Evolutionary conservation across 1,140 invertebrate genomes (phyloP).

Genomic region (Diprion similis): DNA sequence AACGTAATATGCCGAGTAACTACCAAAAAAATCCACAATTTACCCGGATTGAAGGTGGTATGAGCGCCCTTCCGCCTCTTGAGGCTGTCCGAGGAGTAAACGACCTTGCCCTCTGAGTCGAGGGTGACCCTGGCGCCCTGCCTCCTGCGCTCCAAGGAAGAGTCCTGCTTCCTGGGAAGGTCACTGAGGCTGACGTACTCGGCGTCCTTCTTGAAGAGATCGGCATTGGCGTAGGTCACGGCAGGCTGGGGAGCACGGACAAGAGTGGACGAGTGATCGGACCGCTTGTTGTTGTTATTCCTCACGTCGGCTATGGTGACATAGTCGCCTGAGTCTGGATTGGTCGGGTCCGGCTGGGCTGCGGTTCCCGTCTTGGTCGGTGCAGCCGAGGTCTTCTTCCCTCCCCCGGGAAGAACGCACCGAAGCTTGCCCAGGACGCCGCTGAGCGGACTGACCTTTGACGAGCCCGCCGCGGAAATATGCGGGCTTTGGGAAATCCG

Average conservation of each 20-base stretch:
- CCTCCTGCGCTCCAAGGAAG: constrained; percentile 63
- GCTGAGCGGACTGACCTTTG: constrained; percentile 48
- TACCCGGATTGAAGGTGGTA: constrained; percentile 83
- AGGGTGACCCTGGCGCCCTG: constrained; percentile 83
- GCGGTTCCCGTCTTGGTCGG: constrained; percentile 29
- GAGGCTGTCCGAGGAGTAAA: constrained; percentile 88
- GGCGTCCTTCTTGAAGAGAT: constrained; percentile 63
- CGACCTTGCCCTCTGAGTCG: constrained; percentile 87
- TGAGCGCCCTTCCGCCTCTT: constrained; percentile 81
- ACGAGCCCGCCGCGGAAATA: constrained; percentile 1
- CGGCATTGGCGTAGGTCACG: constrained; percentile 51
- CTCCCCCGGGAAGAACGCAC: constrained; percentile 57
- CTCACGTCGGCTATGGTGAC: constrained; percentile 83
- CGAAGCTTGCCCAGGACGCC: constrained; percentile 57
- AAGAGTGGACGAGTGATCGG: not conserved
- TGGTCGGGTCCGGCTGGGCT: constrained; percentile 50
- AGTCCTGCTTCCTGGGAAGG: constrained; percentile 66
- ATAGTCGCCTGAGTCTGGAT: constrained; percentile 77
- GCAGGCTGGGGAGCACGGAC: constrained; percentile 18
- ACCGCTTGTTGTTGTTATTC: constrained; percentile 72
- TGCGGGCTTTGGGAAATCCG: constrained; percentile 5
- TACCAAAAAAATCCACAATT: not conserved
- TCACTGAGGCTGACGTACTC: constrained; percentile 85
- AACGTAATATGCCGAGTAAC: too few relatives aligned
- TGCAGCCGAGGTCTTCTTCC: constrained; percentile 53